Base-by-base conservation (phyloP, 92 coral and sea anemone species). In the Palythoa grandiflora region DNA sequence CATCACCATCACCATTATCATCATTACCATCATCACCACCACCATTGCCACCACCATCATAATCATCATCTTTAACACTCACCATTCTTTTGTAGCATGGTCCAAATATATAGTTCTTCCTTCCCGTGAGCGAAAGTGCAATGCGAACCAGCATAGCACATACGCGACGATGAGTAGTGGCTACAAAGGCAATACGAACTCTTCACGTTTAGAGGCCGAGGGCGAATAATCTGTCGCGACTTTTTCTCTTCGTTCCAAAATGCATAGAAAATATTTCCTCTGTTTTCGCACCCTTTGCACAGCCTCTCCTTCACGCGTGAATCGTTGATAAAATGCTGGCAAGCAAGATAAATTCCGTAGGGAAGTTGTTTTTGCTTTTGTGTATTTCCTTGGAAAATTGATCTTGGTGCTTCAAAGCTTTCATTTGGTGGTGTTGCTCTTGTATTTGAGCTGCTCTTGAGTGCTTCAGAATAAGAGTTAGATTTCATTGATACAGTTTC, bases 241-340 rank as follows among this genome's bases (percentile, higher is more conserved):
- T 48, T 75, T 13, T n/a, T 75, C 3, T 75, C 80, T 53, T 75
- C 19, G 60, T 75, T 75, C 80, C 80, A 47, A 75, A 75, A 75
- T 6, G 80, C 55, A 50, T 50, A 48, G 20, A 47, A 11, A 51
- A 51, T 16, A 19, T 48, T 75, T 20, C 80, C 59, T 75, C 80
- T 16, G 57, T 75, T 75, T 51, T 75, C 80, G 48, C 80, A 75
- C 13, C 80, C 80, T 28, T 75, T 75, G 15, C 80, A 75, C 57
- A 75, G 36, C 19, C 60, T 75, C 51, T 75, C 37, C 55, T 11
- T 75, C 13, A 48, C 63, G 3, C 59, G 80, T 20, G 80, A 14
- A 17, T 75, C 9, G 16, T 12, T 20, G 37, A 75, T 36, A 15
- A 75, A 75, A 75, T 75, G 80, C 6, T 12, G 55, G 14, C 80